Base-by-base conservation (phyloP, 2,797 vertebrate genomes). In the Labroides dimidiatus region DNA sequence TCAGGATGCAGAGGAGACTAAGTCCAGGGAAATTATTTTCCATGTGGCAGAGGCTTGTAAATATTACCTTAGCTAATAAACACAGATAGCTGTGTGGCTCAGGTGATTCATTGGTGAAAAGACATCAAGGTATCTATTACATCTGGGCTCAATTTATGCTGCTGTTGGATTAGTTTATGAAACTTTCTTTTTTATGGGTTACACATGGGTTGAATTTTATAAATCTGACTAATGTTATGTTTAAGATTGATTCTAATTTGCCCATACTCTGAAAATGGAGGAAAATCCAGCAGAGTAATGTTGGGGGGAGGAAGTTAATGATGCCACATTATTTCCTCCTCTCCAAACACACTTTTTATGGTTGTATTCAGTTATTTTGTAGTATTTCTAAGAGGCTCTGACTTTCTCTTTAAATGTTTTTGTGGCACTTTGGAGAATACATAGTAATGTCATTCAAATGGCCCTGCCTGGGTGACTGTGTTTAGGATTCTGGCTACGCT, bases 401-500 rank as follows among this genome's bases (percentile, higher is more conserved):
- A 36, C 54, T 72, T 61, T 77, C 12, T 53, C 47, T 56, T 15
- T 58, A 19, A 51, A 69, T 64, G 27, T 27, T 64, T 81, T 56
- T n/a, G 52, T 57, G 49, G 65, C 78, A 77, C 50, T 72, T 70
- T 57, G 45, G 24, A 67, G 50, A 57, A 45, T 39, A 66, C 30
- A 66, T 27, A 53, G 53, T 68, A 23, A 73, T 87, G 78, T 71
- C 77, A 77, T 84, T 82, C 69, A 74, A 64, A 77, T 68, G 51
- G 74, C 75, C 72, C 72, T 84, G 82, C 64, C 78, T 64, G 73
- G 69, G 82, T 73, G 87, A 70, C 78, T 78, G 74, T 82, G 72
- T 88, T 91, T 89, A 84, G 84, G 85, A 91, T 90, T 90, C 90
- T 78, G 33, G 65, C 71, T 63, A 76, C 37, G 63, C 58, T 81